Percentiles rank a stretch among this genome's conserved stretches.
Evolutionary conservation across 1,140 invertebrate genomes (phyloP).

Genomic region (Tetramorium alpestre): DNA sequence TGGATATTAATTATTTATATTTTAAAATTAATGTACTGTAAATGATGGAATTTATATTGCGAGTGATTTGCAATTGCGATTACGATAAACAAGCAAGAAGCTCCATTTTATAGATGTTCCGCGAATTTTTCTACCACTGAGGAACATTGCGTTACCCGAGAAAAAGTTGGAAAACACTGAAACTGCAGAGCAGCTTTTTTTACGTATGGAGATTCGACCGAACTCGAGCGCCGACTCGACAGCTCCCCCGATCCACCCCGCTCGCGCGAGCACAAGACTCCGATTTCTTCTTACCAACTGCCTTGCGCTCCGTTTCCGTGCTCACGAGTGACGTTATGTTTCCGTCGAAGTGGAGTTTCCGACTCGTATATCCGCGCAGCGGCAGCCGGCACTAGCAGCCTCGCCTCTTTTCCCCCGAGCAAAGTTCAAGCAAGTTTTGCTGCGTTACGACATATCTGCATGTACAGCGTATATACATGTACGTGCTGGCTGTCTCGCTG

Average conservation of each 20-base stretch:
- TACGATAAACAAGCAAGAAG: neutral
- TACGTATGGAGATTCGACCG: neutral
- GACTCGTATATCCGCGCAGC: slow-evolving; percentile 63
- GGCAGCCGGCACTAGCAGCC: slow-evolving; percentile 35
- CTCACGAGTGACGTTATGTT: slow-evolving; percentile 72
- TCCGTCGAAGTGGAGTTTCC: slow-evolving; percentile 74
- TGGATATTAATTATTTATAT: neutral
- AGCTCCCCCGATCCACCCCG: slow-evolving; percentile 52
- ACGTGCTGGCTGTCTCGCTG: slow-evolving; percentile 53
- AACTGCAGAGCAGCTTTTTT: slow-evolving; percentile 41
- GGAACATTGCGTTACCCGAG: neutral
- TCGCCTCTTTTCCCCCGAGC: slow-evolving; percentile 50
- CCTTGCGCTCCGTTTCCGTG: slow-evolving; percentile 66
- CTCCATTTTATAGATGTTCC: neutral
- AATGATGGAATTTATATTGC: neutral
- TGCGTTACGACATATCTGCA: slow-evolving; percentile 65
- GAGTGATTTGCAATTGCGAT: neutral
- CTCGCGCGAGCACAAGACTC: slow-evolving; percentile 51
- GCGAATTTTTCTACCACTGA: neutral
- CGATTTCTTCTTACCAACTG: slow-evolving; percentile 68
- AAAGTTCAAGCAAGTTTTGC: slow-evolving; percentile 73
- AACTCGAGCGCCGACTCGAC: slow-evolving; percentile 61
- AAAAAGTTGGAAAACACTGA: slow-evolving; percentile 7
- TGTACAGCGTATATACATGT: neutral
- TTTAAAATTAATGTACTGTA: neutral